These are phyloP conservation scores for Vicugna pacos DNA, from an alignment of 2,113 vertebrate species.

Conservation along the genomic window DNA sequence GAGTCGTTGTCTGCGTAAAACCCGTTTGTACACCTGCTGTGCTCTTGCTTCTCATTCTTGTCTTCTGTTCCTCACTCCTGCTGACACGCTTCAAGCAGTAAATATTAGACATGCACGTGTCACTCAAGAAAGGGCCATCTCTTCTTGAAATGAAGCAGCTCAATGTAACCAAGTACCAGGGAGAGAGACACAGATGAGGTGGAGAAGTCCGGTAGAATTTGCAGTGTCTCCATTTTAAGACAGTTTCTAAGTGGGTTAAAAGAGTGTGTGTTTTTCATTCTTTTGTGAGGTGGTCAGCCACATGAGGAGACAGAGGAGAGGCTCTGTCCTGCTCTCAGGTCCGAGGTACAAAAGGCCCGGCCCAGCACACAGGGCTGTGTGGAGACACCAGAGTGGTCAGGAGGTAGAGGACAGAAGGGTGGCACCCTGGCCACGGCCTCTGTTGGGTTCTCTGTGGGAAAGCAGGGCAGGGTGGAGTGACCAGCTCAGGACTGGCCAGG, in stretches of 20 bases:
- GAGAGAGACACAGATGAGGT: neutral
- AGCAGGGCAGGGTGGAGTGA: neutral
- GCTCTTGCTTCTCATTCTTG: neutral
- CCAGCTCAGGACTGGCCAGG: neutral
- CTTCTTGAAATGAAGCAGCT: accelerated
- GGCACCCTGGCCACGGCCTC: neutral
- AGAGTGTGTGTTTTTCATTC: neutral
- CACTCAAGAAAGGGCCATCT: neutral
- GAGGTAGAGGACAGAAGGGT: neutral
- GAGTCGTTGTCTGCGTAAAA: neutral
- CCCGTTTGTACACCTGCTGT: neutral
- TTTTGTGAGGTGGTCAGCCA: neutral
- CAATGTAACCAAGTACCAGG: neutral
- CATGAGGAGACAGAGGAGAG: neutral
- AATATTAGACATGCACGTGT: neutral
- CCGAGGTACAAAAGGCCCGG: too few species aligned
- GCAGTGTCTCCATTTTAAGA: neutral
- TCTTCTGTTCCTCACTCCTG: neutral
- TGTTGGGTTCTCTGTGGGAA: neutral
- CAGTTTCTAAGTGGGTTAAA: neutral
- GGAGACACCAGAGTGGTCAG: neutral
- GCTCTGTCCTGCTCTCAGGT: neutral
- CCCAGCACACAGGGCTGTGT: accelerated
- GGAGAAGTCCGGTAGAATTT: neutral
- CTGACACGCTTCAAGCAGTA: accelerated